Base-by-base conservation (phyloP, 2,113 vertebrate species). In the Paradoxurus hermaphroditus region DNA sequence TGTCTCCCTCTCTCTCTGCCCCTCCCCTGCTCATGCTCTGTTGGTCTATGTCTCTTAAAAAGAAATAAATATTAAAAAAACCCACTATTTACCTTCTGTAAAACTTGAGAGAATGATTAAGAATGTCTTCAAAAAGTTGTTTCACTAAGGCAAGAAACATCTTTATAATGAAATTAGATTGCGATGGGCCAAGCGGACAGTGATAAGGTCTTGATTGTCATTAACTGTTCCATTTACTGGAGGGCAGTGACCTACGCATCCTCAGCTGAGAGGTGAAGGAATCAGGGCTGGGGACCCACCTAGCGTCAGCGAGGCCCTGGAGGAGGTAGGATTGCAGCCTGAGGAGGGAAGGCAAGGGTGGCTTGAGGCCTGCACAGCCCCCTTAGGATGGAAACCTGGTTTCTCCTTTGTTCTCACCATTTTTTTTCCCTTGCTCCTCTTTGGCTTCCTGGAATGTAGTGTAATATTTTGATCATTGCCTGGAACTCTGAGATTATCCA, bases 401-500 rank as follows among this genome's bases (percentile, higher is more conserved):
- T 90, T 86, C 39, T 34, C 23, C 21, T 29, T 68, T 72, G 19
- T 77, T 82, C 63, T 91, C 46, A 1, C n/a, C 0, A 14, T 5
- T 82, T 94, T 91, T 72, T 90, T 39, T n/a, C n/a, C n/a, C 83
- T 93, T n/a, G 5, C 23, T 92, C 15, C 53, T 59, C 29, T 81
- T 73, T 87, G 70, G 51, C 75, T 96, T 96, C 72, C 27, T 72
- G 41, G 44, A 95, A 91, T 36, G 51, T 84, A 87, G 46, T 8
- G 9, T 63, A 77, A n/a, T 86, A 96, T 88, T 85, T 95, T 84
- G 59, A 78, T 92, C 53, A 27, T 51, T 94, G 63, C 46, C 85
- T 85, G 73, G 77, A 95, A 92, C 87, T 63, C 49, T 36, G 62
- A 94, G 83, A 13, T 82, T 87, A 51, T 95, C 27, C 27, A 91